These are phyloP conservation scores for Spongilla lacustris DNA, from an alignment of 37 sponge, comb jelly and placozoan species.

Conservation along the genomic window DNA sequence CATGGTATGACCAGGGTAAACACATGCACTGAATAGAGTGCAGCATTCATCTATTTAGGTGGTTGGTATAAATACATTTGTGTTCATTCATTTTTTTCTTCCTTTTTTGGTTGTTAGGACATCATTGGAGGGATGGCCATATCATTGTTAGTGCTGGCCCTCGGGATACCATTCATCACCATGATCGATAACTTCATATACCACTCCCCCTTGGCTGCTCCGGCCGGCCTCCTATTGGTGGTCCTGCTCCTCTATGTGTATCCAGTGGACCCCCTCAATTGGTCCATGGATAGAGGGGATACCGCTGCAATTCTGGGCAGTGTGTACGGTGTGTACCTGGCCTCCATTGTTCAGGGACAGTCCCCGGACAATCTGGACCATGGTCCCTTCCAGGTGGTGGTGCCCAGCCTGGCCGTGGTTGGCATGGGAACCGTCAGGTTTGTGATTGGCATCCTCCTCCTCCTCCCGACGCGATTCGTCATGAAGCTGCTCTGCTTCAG, in stretches of 20 bases:
- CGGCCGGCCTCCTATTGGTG: slow-evolving; percentile 18
- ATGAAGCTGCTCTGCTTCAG: slow-evolving; percentile 86
- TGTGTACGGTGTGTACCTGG: slow-evolving; percentile 46
- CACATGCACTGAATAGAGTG: not conserved
- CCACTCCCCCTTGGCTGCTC: slow-evolving; percentile 14
- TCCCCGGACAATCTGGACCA: slow-evolving; percentile 58
- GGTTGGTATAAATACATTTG: too few species aligned
- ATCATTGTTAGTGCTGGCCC: slow-evolving; percentile 53
- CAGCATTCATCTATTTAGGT: too few species aligned
- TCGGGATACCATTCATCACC: slow-evolving; percentile 27
- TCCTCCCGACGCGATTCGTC: slow-evolving; percentile 78
- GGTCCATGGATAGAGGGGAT: slow-evolving; percentile 91
- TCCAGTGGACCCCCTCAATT: slow-evolving; percentile 67
- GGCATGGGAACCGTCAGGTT: slow-evolving; percentile 64
- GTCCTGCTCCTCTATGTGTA: slow-evolving; percentile 76
- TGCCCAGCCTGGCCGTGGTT: slow-evolving; percentile 46
- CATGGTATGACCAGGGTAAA: slow-evolving; percentile 54
- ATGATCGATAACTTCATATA: slow-evolving; percentile 54
- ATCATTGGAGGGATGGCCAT: slow-evolving; percentile 70
- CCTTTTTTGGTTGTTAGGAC: slow-evolving; percentile 35
- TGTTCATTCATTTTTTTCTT: too few species aligned
- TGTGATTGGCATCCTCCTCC: slow-evolving; percentile 79
- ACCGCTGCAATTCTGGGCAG: slow-evolving; percentile 81
- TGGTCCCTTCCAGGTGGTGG: slow-evolving; percentile 45
- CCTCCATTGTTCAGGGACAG: slow-evolving; percentile 29